These are phyloP conservation scores for Pheosia gnoma DNA, from an alignment of 2,888 invertebrate genomes.

Conservation along the genomic window DNA sequence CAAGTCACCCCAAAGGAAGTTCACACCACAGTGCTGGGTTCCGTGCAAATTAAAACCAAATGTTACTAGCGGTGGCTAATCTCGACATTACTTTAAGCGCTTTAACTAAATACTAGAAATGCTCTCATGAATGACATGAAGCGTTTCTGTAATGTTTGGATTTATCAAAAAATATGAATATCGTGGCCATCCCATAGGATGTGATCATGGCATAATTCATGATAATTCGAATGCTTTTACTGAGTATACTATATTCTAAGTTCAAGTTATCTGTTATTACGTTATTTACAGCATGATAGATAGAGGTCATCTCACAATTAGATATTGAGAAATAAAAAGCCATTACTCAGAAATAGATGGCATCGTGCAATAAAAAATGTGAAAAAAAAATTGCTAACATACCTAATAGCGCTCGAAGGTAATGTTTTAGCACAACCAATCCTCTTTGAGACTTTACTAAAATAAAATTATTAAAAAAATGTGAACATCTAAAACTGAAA, in stretches of 20 bases:
- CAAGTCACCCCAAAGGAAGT: conserved; percentile 40
- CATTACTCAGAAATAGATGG: background rate
- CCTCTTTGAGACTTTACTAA: conserved; percentile 1
- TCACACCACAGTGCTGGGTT: conserved; percentile 38
- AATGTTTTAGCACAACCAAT: conserved; percentile 1
- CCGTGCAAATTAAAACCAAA: conserved; percentile 69
- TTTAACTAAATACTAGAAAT: conserved; percentile 47
- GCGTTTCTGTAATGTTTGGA: conserved; percentile 21
- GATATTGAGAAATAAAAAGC: background rate
- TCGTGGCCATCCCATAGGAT: conserved; percentile 50
- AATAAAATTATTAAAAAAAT: background rate
- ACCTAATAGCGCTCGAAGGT: conserved; percentile 1
- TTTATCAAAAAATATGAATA: conserved; percentile 80
- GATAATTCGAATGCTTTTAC: conserved; percentile 10
- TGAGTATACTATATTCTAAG: background rate
- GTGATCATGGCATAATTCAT: conserved; percentile 33
- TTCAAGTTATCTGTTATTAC: background rate
- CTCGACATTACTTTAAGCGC: conserved; percentile 40
- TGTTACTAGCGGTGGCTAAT: conserved; percentile 52
- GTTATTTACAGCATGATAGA: background rate
- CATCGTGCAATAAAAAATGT: background rate
- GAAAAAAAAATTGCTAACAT: background rate
- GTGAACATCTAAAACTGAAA: background rate
- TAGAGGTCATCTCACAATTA: background rate
- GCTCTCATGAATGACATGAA: conserved; percentile 41